Conservation (phyloP, 1,140 invertebrate genomes). For the Panagrolaimus sp. region DNA sequence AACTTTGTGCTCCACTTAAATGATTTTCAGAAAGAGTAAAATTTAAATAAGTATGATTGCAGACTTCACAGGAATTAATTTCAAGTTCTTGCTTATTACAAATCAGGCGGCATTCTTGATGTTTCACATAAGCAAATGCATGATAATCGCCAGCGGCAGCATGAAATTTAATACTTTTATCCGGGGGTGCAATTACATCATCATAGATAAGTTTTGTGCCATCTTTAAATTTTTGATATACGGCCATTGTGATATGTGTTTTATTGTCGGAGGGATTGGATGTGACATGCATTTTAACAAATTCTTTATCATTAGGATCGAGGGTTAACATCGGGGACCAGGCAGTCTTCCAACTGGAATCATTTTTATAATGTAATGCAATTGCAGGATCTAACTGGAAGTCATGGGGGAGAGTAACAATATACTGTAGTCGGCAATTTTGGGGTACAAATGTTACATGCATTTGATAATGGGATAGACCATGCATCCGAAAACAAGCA, state of each 20-base stretch:
- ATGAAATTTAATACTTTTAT: conserved; percentile 25
- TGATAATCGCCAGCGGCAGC: conserved; percentile 41
- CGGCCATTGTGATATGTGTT: conserved; percentile 5
- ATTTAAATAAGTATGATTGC: conserved; percentile 44
- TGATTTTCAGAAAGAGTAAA: conserved; percentile 38
- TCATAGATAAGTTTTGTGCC: conserved; percentile 19
- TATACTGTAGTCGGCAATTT: conserved; percentile 31
- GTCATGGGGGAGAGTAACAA: conserved; percentile 40
- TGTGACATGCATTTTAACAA: conserved; percentile 31
- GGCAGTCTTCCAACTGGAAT: background rate
- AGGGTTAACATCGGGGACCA: conserved; percentile 48
- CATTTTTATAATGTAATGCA: conserved; percentile 19
- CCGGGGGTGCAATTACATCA: conserved; percentile 17
- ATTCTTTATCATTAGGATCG: conserved; percentile 33
- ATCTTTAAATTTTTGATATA: conserved; percentile 12
- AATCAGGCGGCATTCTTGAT: conserved; percentile 36
- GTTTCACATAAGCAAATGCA: conserved; percentile 37
- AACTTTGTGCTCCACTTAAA: background rate
- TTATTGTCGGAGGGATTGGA: no score
- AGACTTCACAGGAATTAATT: conserved; percentile 22
- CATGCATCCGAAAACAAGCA: conserved; percentile 48
- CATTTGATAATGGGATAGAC: conserved; percentile 45
- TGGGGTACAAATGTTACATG: conserved; percentile 48
- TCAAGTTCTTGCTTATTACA: conserved; percentile 23
- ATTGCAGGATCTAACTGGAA: conserved; percentile 43